These are phyloP conservation scores for Elephas maximus DNA, from an alignment of 2,113 vertebrate genomes.

Conservation along the genomic window DNA sequence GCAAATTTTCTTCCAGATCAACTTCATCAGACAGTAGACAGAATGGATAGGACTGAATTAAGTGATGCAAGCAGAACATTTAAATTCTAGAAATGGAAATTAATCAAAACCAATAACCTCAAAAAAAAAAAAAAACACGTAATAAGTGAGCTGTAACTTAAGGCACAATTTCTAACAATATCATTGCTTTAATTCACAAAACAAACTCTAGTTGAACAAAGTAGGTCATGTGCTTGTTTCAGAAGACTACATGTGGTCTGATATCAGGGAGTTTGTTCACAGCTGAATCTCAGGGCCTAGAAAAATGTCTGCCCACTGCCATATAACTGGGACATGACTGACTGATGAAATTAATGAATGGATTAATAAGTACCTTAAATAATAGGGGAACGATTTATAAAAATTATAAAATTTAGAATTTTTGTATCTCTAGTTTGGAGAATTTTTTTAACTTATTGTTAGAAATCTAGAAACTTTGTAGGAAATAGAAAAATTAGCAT, in stretches of 20 bases:
- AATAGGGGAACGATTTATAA: background rate
- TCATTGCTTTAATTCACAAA: slow-evolving; percentile 12
- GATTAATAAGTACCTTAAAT: background rate
- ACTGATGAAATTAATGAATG: background rate
- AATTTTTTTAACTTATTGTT: background rate
- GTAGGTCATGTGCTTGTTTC: background rate
- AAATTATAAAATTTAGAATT: background rate
- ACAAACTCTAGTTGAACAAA: background rate
- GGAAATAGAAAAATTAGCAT: background rate
- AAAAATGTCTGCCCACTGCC: background rate
- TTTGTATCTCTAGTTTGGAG: background rate
- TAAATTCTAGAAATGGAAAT: background rate
- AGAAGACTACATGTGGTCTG: background rate
- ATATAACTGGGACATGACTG: background rate
- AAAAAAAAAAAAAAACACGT: background rate
- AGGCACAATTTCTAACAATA: background rate
- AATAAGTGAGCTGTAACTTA: background rate
- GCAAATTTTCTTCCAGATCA: background rate
- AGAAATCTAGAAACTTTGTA: background rate
- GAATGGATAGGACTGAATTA: background rate
- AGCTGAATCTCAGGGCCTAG: background rate
- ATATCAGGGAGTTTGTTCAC: background rate
- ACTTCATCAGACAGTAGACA: background rate
- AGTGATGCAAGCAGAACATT: background rate
- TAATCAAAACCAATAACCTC: background rate